Percentiles rank a stretch among this genome's conserved stretches.
Conservation (phyloP, 2,113 vertebrate species). For the Coturnix japonica region DNA sequence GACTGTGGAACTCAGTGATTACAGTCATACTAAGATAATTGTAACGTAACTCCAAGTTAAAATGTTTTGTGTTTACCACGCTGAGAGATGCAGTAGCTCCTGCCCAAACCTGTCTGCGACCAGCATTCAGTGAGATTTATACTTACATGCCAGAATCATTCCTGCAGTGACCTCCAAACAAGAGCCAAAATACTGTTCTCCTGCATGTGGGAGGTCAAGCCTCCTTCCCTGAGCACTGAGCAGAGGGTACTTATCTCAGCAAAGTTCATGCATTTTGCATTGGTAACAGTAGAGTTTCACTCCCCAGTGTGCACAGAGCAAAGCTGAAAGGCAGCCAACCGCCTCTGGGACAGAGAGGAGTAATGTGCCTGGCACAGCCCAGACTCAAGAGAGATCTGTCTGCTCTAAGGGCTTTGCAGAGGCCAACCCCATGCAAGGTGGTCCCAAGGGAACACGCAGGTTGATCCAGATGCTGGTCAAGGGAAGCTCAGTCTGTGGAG, state of each 20-base stretch:
- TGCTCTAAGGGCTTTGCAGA: not conserved
- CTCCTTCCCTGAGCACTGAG: not conserved
- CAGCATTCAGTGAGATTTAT: not conserved
- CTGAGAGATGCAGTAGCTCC: not conserved
- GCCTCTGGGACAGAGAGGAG: rapidly evolving
- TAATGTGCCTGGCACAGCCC: rapidly evolving
- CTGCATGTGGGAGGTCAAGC: not conserved
- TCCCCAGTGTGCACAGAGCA: not conserved
- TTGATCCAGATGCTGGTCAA: not conserved
- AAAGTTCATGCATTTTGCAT: conserved; percentile 12
- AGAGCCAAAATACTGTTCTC: not conserved
- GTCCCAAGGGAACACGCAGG: rapidly evolving
- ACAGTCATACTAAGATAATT: not conserved
- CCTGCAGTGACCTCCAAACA: not conserved
- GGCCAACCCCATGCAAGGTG: not conserved
- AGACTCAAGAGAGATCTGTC: not conserved
- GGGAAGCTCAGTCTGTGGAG: not conserved
- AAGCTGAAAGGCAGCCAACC: not conserved
- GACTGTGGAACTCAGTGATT: not conserved
- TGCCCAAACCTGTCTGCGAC: not conserved
- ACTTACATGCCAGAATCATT: not conserved
- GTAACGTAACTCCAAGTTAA: not conserved
- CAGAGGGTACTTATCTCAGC: not conserved
- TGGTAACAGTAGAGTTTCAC: not conserved
- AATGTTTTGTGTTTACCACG: not conserved